Conservation (phyloP, 2,797 vertebrate genomes). For the Heterohyrax brucei region DNA sequence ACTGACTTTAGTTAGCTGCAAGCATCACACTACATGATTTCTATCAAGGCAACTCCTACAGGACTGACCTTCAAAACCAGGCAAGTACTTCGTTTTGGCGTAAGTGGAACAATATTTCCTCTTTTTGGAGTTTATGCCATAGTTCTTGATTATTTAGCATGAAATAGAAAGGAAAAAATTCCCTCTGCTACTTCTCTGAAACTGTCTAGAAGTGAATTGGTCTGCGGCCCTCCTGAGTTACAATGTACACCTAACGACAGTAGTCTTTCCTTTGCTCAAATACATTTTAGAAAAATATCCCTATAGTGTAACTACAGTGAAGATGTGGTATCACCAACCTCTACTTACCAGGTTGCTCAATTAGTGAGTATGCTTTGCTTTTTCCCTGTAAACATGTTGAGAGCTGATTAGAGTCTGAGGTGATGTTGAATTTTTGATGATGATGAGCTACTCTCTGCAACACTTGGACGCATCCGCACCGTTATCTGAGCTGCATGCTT, state of each 20-base stretch:
- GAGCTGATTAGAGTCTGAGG: neutral
- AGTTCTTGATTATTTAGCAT: conserved; percentile 7
- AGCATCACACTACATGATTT: neutral
- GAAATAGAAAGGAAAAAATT: neutral
- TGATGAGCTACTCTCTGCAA: neutral
- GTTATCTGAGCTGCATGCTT: neutral
- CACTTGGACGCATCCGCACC: neutral
- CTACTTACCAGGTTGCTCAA: neutral
- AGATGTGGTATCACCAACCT: neutral
- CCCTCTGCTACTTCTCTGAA: neutral
- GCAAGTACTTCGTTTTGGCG: neutral
- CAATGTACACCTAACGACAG: neutral
- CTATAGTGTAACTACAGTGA: neutral
- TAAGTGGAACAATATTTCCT: neutral
- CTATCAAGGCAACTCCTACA: neutral
- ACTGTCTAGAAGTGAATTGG: neutral
- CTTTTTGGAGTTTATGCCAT: neutral
- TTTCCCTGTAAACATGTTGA: neutral
- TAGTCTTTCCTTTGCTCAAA: neutral
- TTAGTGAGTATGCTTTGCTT: neutral
- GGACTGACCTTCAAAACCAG: neutral
- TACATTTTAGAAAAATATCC: neutral
- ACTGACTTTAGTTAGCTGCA: neutral
- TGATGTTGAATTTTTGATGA: neutral
- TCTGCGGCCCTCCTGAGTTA: neutral